Evolutionary conservation across 1,140 invertebrate species (phyloP).

Genomic region (Frieseomelitta varia): DNA sequence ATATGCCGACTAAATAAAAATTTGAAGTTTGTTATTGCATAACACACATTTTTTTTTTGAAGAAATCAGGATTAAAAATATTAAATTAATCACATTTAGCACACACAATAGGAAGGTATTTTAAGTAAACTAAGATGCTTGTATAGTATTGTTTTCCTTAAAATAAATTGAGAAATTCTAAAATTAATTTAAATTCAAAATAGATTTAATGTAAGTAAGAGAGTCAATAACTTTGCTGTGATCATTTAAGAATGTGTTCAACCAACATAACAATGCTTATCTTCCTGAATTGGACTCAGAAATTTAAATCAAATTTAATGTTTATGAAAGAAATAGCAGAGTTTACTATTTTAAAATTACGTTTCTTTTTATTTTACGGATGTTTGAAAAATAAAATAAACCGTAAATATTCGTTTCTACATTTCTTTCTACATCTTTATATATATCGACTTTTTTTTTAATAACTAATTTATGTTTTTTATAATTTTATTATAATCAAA

Average conservation of each 20-base stretch:
- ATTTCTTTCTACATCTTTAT: not conserved
- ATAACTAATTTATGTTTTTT: not conserved
- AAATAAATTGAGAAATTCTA: not conserved
- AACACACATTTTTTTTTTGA: not conserved
- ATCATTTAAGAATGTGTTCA: not conserved
- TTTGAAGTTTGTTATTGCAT: not conserved
- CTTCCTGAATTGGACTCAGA: not conserved
- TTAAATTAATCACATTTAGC: not conserved
- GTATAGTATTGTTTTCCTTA: not conserved
- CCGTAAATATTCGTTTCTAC: not conserved
- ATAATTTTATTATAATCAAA: not conserved
- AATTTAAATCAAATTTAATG: not conserved
- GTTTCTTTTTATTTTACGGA: not conserved
- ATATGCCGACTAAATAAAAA: no score
- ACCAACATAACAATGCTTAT: not conserved
- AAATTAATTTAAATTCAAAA: conserved; percentile 21
- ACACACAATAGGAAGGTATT: not conserved
- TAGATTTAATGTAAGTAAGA: not conserved
- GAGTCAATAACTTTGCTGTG: not conserved
- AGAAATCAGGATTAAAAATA: not conserved
- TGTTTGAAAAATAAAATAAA: conserved; percentile 1
- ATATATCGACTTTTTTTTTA: not conserved
- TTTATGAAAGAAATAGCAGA: not conserved
- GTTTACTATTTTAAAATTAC: not conserved
- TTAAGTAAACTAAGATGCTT: not conserved